Conservation (phyloP, 37 sponge, comb jelly and placozoan species). For the Spongilla lacustris region DNA sequence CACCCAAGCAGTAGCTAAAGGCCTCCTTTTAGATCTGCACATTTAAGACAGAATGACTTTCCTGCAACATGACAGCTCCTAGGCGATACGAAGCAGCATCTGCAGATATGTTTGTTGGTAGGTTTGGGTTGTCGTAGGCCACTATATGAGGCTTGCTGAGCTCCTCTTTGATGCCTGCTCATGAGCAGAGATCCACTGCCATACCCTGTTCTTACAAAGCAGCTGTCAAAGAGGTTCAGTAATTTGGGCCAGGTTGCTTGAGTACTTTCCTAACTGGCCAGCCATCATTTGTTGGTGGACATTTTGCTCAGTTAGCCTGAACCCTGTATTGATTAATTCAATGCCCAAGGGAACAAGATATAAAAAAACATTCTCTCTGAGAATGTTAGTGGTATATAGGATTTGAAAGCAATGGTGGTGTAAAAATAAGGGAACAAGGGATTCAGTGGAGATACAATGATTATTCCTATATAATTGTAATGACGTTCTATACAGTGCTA, state of each 20-base stretch:
- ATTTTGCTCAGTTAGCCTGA: conserved; percentile 7
- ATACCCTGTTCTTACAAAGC: conserved; percentile 6
- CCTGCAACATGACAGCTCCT: conserved; percentile 18
- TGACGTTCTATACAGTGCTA: too few species aligned
- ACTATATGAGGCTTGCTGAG: background rate
- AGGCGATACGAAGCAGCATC: conserved; percentile 33
- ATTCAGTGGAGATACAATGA: too few species aligned
- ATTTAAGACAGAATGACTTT: background rate
- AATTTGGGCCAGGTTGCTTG: conserved; percentile 24
- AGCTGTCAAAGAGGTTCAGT: conserved; percentile 15
- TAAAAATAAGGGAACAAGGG: too few species aligned
- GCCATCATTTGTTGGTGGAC: background rate
- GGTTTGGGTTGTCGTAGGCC: conserved; percentile 4
- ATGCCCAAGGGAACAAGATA: conserved; percentile 53
- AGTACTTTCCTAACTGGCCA: conserved; percentile 9
- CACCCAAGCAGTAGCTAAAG: conserved; percentile 18
- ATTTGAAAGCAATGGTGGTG: too few species aligned
- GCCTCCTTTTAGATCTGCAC: background rate
- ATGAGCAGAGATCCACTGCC: conserved; percentile 22
- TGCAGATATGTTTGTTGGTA: background rate
- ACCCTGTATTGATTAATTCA: background rate
- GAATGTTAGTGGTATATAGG: too few species aligned
- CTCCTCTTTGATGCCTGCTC: conserved; percentile 18
- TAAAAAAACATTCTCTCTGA: too few species aligned
- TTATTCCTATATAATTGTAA: too few species aligned